Conservation (phyloP, 2,888 invertebrate species). For the Leptopilina syphax region DNA sequence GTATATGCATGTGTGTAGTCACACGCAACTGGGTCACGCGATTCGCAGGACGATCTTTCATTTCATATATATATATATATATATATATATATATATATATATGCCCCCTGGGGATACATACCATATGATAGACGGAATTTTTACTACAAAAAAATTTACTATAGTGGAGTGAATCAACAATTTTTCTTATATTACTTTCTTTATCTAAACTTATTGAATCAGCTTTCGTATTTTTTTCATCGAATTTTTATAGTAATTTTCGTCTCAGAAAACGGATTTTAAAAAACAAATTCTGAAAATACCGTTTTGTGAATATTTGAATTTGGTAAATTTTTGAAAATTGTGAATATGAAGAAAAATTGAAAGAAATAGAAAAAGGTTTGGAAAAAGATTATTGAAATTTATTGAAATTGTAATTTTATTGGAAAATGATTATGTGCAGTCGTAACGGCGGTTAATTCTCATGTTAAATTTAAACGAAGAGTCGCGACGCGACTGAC, state of each 20-base stretch:
- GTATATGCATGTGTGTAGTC: background rate
- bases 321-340: too few species aligned
- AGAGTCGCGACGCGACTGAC: slow-evolving; percentile 61
- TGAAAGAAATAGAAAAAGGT: too few species aligned
- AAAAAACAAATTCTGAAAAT: too few species aligned
- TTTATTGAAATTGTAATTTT: background rate
- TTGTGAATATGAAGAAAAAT: too few species aligned
- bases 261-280: too few species aligned
- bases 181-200: too few species aligned
- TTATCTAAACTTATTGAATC: too few species aligned
- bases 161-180: too few species aligned
- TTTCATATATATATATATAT: background rate
- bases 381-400: too few species aligned
- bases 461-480: slow-evolving; percentile 64
- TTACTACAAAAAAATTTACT: background rate
- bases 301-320: too few species aligned
- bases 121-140: slow-evolving; percentile 9
- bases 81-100: background rate
- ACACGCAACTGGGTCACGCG: slow-evolving; percentile 32
- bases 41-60: slow-evolving; percentile 17
- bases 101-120: background rate
- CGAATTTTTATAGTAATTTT: too few species aligned
- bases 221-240: too few species aligned
- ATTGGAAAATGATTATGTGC: slow-evolving; percentile 2
- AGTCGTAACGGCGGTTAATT: slow-evolving; percentile 50